Evolutionary conservation across 2,888 invertebrate species (phyloP).

Genomic region (Rhagonycha lutea): DNA sequence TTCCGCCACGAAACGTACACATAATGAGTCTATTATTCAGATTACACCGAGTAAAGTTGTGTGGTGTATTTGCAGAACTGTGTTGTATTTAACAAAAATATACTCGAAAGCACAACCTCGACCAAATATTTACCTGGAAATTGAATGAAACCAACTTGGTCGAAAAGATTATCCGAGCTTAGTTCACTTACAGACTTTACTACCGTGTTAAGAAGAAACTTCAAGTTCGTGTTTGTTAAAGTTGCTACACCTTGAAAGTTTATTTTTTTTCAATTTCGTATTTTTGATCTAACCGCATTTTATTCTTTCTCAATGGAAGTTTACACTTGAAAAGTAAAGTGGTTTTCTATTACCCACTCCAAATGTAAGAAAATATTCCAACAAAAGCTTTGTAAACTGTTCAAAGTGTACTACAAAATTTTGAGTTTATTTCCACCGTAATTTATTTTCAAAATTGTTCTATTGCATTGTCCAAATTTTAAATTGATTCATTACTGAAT

Average conservation of each 20-base stretch:
- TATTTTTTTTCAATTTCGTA: slow-evolving; percentile 10
- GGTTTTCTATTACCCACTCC: background rate
- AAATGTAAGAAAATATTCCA: background rate
- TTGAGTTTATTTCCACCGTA: background rate
- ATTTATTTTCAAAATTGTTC: background rate
- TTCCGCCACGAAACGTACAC: slow-evolving; percentile 52
- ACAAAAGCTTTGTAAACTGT: background rate
- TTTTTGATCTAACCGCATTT: slow-evolving; percentile 18
- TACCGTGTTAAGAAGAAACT: slow-evolving; percentile 18
- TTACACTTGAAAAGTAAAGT: slow-evolving; percentile 6
- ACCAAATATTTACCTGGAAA: slow-evolving; percentile 37
- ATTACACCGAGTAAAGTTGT: slow-evolving; percentile 35
- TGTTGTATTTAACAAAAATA: slow-evolving; percentile 24
- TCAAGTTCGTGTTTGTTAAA: slow-evolving; percentile 23
- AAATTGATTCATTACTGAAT: too few relatives aligned
- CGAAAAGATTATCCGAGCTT: slow-evolving; percentile 39
- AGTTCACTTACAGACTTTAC: slow-evolving; percentile 35
- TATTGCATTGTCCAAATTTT: too few relatives aligned
- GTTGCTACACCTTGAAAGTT: slow-evolving; percentile 22
- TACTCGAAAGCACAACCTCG: slow-evolving; percentile 28
- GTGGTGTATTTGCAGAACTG: slow-evolving; percentile 23
- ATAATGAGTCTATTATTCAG: slow-evolving; percentile 51
- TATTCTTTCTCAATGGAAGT: background rate
- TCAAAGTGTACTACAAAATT: background rate
- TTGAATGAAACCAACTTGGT: slow-evolving; percentile 28